phyloP scores from a whole-genome alignment of 2,888 invertebrate species.

The Cataglyphis altisquamis region DNA sequence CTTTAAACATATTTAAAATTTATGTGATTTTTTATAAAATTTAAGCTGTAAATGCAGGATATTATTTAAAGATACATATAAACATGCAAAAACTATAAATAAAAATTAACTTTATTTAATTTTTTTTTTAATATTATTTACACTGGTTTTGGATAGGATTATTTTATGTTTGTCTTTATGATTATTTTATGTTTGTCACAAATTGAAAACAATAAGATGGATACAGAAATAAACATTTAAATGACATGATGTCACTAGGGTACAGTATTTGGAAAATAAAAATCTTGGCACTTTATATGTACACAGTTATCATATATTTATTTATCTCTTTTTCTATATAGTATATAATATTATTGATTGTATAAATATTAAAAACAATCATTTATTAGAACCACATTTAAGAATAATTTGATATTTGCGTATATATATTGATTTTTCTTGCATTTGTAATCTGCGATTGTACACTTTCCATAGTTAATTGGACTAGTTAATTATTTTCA shows the following conservation, averaged over 20 bases:
- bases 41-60: too few relatives aligned
- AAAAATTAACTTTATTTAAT: too few relatives aligned
- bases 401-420: not conserved
- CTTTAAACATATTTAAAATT: not conserved
- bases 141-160: too few relatives aligned
- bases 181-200: too few relatives aligned
- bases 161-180: too few relatives aligned
- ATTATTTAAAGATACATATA: too few relatives aligned
- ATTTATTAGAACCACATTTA: slow-evolving; percentile 6
- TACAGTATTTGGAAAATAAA: not conserved
- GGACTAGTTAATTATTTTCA: not conserved
- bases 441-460: not conserved
- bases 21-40: not conserved
- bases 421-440: not conserved
- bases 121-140: too few relatives aligned
- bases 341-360: not conserved
- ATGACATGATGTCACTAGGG: not conserved
- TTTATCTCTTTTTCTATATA: too few relatives aligned
- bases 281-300: not conserved
- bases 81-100: too few relatives aligned
- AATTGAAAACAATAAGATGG: not conserved
- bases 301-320: not conserved
- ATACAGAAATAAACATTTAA: not conserved
- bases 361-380: not conserved
- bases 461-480: slow-evolving; percentile 4